Evolutionary conservation across 2,888 invertebrate species (phyloP), one percentile per base, ranked within the genome.

Genomic region (Spatulosminthurus flaviceps): DNA sequence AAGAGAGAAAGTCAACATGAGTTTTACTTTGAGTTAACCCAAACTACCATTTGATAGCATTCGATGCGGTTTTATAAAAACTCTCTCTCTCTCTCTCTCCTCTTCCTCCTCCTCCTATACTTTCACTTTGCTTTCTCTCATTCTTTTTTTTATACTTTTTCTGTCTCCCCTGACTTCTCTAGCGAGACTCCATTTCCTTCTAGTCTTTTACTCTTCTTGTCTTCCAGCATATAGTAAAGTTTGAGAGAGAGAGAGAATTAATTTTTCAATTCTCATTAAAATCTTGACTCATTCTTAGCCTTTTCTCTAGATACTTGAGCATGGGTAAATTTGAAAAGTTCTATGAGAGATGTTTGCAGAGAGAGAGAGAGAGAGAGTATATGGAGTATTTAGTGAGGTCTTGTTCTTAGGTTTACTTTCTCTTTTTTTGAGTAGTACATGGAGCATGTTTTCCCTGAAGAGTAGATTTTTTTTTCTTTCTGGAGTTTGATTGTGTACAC

Each of bases 251-350:
- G 51, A n/a, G 19, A 13, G 26, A 66, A 51, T 51, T 51, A 51
- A 51, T 34, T 69, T 28, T 69, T 28, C 29, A 69, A 69, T 69
- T 69, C 29, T 34, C 28, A 69, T 69, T 69, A 69, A 64, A 29
- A 29, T 29, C 51, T 51, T 4, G 16, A 19, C 19, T 69, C 13
- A 24, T 64, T 64, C 64, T 64, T 16, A 1, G 64, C 22, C 22
- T 22, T 7, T 19, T 13, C 22, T 13, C 22, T 13, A 61, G 7
- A 61, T 7, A 22, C 26, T n/a, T n/a, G n/a, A 9, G 2, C 64
- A 9, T 2, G 24, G 2, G 24, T 29, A 69, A 11, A 19, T 11
- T 4, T 4, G 16, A 16, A 51, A n/a, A n/a, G n/a, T n/a, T n/a
- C n/a, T n/a, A n/a, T n/a, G n/a, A n/a, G n/a, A n/a, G n/a, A n/a